Conservation (phyloP, 1,140 invertebrate genomes). For the Sarcophaga bullata region DNA sequence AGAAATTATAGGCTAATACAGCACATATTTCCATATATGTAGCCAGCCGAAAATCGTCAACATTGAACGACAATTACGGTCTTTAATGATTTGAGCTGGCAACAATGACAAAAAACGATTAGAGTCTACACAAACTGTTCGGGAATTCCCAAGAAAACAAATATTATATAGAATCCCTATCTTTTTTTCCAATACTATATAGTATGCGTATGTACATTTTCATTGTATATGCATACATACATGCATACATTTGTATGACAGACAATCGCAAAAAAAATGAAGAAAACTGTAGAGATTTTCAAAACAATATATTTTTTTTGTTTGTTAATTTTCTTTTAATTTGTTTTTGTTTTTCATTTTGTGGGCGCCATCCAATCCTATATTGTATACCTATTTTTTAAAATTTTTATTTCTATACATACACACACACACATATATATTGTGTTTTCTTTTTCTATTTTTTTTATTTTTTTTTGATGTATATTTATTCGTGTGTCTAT, state of each 20-base stretch:
- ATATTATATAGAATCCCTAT: no score
- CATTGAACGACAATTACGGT: no score
- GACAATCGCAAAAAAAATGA: conserved; percentile 2
- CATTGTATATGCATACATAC: no score
- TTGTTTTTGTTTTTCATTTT: conserved; percentile 18
- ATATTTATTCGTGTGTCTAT: background rate
- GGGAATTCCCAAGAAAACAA: no score
- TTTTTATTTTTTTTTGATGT: background rate
- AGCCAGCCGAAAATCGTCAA: no score
- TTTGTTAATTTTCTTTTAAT: background rate
- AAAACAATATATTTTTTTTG: background rate
- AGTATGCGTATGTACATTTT: no score
- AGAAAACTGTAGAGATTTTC: conserved; percentile 20
- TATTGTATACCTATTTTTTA: background rate
- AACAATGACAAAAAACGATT: no score
- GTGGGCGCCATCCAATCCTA: conserved; percentile 16
- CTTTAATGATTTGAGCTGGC: no score
- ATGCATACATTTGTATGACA: background rate
- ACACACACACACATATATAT: background rate
- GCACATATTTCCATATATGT: no score
- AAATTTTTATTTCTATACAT: background rate
- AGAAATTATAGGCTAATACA: no score
- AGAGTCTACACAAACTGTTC: no score
- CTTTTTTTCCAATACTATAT: no score
- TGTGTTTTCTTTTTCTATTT: background rate